These are phyloP conservation scores for Aix galericulata DNA, from an alignment of 2,113 vertebrate genomes.

Conservation along the genomic window DNA sequence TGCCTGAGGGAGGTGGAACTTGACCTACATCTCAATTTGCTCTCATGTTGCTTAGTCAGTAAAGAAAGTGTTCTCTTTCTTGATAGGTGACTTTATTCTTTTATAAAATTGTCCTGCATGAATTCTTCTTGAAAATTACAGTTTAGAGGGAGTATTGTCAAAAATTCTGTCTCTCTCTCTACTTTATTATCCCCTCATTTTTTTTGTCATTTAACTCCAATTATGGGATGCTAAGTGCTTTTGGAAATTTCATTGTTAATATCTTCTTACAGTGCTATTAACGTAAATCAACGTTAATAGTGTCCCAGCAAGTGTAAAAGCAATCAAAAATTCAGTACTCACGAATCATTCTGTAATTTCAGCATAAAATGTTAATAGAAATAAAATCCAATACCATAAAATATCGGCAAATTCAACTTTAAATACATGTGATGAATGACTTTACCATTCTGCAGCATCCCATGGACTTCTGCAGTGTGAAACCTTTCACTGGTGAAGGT, in stretches of 20 bases:
- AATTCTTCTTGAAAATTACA: slow-evolving; percentile 71
- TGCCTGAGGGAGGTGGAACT: neutral
- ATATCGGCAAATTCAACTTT: slow-evolving; percentile 87
- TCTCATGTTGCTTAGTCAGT: neutral
- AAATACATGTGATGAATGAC: slow-evolving; percentile 82
- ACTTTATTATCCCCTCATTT: slow-evolving; percentile 82
- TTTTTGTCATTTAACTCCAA: slow-evolving; percentile 89
- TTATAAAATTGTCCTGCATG: slow-evolving; percentile 53
- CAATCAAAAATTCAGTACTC: slow-evolving; percentile 90
- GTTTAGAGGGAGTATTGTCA: slow-evolving; percentile 78
- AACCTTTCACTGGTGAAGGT: slow-evolving; percentile 24
- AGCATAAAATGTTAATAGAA: slow-evolving; percentile 91
- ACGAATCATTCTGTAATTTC: slow-evolving; percentile 90
- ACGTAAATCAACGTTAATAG: slow-evolving; percentile 89
- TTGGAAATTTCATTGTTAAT: slow-evolving; percentile 89
- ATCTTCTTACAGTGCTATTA: slow-evolving; percentile 88
- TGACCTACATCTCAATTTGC: neutral
- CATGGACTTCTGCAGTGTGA: slow-evolving; percentile 10
- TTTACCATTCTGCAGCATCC: slow-evolving; percentile 63
- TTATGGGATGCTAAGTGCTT: slow-evolving; percentile 88
- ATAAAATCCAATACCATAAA: slow-evolving; percentile 88
- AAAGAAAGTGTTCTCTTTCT: slow-evolving; percentile 2
- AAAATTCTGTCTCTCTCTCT: slow-evolving; percentile 71
- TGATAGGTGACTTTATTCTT: slow-evolving; percentile 50
- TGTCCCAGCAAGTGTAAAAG: slow-evolving; percentile 88